Percentiles rank a stretch among this genome's conserved stretches.
phyloP scores from a whole-genome alignment of 2,113 vertebrate species.

The Lipophrys pholis region DNA sequence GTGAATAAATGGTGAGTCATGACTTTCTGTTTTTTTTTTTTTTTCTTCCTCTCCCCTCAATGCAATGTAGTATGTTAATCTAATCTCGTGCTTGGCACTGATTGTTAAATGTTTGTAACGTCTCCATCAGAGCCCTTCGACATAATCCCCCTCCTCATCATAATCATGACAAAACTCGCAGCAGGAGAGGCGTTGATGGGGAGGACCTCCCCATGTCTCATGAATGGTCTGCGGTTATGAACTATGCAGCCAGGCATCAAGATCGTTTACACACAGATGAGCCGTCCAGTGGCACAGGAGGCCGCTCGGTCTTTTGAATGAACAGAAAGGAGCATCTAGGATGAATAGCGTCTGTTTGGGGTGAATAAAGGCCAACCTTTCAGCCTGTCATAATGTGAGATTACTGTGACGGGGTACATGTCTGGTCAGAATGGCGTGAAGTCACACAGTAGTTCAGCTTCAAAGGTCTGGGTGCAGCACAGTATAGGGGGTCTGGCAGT shows the following conservation, averaged over 20 bases:
- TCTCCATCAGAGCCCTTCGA: conserved; percentile 54
- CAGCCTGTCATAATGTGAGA: conserved; percentile 75
- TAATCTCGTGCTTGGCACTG: conserved; percentile 22
- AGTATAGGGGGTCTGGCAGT: conserved; percentile 47
- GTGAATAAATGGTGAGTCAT: conserved; percentile 48
- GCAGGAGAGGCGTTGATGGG: conserved; percentile 64
- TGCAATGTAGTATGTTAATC: no score
- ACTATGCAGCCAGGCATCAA: conserved; percentile 55
- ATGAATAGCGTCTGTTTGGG: conserved; percentile 72
- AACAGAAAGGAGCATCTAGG: conserved; percentile 55
- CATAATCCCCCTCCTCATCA: conserved; percentile 59
- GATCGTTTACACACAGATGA: conserved; percentile 72
- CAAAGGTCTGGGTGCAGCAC: conserved; percentile 29
- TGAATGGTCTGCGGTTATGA: conserved; percentile 65
- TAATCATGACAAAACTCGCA: conserved; percentile 68
- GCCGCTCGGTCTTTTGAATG: conserved; percentile 62
- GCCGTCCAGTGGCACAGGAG: conserved; percentile 65
- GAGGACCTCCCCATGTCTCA: conserved; percentile 68
- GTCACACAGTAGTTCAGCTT: conserved; percentile 63
- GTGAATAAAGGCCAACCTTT: conserved; percentile 72
- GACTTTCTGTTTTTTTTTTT: not conserved
- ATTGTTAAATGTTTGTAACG: conserved; percentile 60
- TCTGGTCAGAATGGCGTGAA: conserved; percentile 66
- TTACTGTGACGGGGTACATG: conserved; percentile 70
- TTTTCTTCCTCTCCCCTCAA: no score